A percentile compares a stretch with the other conserved stretches of the same genome.
These are phyloP conservation scores for Eupithecia subfuscata DNA, from an alignment of 2,888 invertebrate genomes.

Conservation along the genomic window DNA sequence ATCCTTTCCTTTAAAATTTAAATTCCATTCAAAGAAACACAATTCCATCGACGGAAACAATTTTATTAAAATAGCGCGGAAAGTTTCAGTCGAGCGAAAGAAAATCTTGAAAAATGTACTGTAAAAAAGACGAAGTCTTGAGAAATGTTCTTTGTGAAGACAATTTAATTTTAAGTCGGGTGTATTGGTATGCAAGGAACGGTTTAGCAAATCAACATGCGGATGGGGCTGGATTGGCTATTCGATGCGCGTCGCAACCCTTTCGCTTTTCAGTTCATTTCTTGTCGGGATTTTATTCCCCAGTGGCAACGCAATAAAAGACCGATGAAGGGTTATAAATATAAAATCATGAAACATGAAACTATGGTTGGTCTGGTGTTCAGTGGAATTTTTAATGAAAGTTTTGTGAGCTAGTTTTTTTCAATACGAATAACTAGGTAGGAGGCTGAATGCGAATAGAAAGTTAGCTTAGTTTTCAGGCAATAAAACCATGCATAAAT, in stretches of 20 bases:
- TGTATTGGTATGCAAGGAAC: constrained; percentile 68
- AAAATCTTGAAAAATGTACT: constrained; percentile 43
- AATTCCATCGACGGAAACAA: constrained; percentile 35
- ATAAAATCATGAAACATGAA: constrained; percentile 17
- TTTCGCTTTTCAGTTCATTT: constrained; percentile 76
- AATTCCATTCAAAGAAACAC: constrained; percentile 27
- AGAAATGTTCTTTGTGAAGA: constrained; percentile 48
- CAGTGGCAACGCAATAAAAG: constrained; percentile 66
- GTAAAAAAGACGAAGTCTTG: constrained; percentile 32
- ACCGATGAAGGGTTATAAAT: constrained; percentile 56
- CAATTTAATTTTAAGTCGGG: constrained; percentile 61
- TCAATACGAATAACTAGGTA: not conserved
- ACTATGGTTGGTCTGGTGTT: not conserved
- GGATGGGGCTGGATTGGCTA: constrained; percentile 58
- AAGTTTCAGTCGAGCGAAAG: constrained; percentile 28
- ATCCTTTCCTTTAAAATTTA: constrained; percentile 20
- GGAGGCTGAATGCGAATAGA: not conserved
- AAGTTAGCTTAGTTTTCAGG: not conserved
- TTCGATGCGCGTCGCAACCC: constrained; percentile 71
- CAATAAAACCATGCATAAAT: not conserved
- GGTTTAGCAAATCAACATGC: constrained; percentile 73
- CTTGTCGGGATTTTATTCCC: constrained; percentile 72
- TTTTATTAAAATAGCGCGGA: constrained; percentile 36
- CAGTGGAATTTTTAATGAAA: not conserved
- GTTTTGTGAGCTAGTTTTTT: not conserved